Percentiles rank a stretch among this genome's conserved stretches.
Conservation (phyloP, 2,797 vertebrate species). For the Hyperoplus immaculatus region DNA sequence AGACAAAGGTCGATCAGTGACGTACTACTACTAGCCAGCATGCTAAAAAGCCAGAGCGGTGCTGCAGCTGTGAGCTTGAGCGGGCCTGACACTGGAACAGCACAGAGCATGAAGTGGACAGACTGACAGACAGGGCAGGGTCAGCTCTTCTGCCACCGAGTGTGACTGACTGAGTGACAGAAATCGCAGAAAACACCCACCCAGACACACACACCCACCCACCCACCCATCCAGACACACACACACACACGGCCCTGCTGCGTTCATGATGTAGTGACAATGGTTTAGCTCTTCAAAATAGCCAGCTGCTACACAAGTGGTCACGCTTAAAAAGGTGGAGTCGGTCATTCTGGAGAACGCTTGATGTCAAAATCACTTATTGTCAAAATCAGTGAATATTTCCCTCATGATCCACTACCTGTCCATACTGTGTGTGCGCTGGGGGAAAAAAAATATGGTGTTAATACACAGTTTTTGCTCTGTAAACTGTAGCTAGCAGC, state of each 20-base stretch:
- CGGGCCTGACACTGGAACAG: slow-evolving; percentile 42
- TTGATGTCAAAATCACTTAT: too few species aligned
- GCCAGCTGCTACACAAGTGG: slow-evolving; percentile 5
- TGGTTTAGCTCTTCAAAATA: slow-evolving; percentile 29
- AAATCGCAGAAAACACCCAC: slow-evolving; percentile 13
- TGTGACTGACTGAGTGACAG: slow-evolving; percentile 36
- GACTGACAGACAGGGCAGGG: slow-evolving; percentile 48
- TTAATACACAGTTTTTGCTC: too few species aligned
- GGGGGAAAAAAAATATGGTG: too few species aligned
- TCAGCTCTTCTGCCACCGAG: slow-evolving; percentile 57
- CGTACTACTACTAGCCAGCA: slow-evolving; percentile 12
- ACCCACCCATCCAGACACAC: slow-evolving; percentile 15
- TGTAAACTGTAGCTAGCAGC: too few species aligned
- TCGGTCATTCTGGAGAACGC: too few species aligned
- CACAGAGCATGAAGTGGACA: slow-evolving; percentile 42
- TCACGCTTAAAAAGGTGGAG: too few species aligned
- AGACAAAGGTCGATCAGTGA: slow-evolving; percentile 46
- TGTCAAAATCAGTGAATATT: too few species aligned
- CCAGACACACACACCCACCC: slow-evolving; percentile 2
- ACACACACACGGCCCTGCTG: background rate
- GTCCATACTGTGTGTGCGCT: too few species aligned
- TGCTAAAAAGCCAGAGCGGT: slow-evolving; percentile 39
- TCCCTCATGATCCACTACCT: too few species aligned
- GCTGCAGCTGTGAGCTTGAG: slow-evolving; percentile 51
- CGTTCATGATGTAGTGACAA: background rate